phyloP scores from a whole-genome alignment of 2,113 vertebrate species.

The Orcinus orca region DNA sequence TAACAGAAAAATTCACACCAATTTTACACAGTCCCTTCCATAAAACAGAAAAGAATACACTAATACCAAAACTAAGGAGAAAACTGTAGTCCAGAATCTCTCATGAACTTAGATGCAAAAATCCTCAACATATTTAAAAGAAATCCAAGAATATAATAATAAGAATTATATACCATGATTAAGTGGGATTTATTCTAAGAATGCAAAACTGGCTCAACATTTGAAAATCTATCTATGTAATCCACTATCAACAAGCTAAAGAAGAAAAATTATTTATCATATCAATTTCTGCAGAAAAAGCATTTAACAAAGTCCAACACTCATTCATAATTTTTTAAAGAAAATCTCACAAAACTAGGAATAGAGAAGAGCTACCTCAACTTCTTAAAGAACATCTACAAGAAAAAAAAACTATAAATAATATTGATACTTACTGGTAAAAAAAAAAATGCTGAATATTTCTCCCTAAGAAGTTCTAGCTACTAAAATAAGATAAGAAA shows the following conservation, averaged over 20 bases:
- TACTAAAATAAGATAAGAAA: neutral
- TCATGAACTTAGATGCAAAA: neutral
- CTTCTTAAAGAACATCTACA: neutral
- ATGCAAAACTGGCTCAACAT: neutral
- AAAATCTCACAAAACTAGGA: neutral
- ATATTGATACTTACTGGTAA: neutral
- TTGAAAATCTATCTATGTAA: neutral
- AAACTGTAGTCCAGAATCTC: neutral
- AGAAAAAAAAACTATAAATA: neutral
- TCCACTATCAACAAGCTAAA: neutral
- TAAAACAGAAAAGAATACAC: neutral
- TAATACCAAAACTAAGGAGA: neutral
- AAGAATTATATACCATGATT: neutral
- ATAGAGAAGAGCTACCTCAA: neutral
- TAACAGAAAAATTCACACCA: neutral
- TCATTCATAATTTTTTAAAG: neutral
- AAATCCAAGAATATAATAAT: neutral
- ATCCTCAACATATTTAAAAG: neutral
- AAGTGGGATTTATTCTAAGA: neutral
- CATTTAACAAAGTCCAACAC: neutral
- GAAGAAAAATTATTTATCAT: neutral
- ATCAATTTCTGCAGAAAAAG: neutral
- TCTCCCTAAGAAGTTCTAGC: neutral
- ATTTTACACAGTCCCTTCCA: neutral
- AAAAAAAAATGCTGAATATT: neutral